Evolutionary conservation across 2,797 vertebrate genomes (phyloP), one percentile per base, ranked within the genome.

Genomic region (Tenualosa ilisha): DNA sequence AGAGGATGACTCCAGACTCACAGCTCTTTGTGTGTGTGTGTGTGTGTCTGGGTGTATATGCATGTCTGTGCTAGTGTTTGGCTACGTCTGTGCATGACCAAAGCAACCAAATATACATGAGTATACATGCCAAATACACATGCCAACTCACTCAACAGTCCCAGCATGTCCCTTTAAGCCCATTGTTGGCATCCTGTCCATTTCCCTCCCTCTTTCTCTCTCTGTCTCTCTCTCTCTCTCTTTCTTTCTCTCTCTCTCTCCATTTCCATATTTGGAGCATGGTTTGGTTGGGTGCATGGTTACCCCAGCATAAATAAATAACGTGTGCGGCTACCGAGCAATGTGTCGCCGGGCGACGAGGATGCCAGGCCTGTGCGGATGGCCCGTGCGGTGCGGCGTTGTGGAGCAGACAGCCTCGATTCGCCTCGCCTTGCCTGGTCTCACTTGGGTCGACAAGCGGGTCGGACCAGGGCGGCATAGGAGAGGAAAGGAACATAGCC

Each of bases 401-500:
- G 63, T 53, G 84, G 49, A n/a, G 65, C 68, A 51, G 85, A 84
- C 51, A 13, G 51, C 51, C 51, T 53, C 51, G 51, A 13, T 12
- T 53, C 12, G 13, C 12, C 7, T 46, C 7, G 46, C 46, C 7
- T 46, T 7, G 46, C 46, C 46, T 46, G 4, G 46, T 46, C 7
- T 46, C 46, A 7, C 46, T 46, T 46, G 46, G 46, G 46, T 46
- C 46, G 88, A 87, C 51, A 53, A 53, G 13, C 51, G 13, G 51
- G 51, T 53, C 51, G 12, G 51, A 53, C 51, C 51, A 24, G 59
- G 7, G 56, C 4, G 22, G 82, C 12, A 11, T 11, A 86, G 84
- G 86, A 82, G 51, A 86, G 84, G 87, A 89, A 91, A 90, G 50
- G 11, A 59, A 82, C 86, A 54, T 53, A 31, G 72, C 89, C 86